Conservation (phyloP, 1,140 invertebrate genomes). For the Pseudomyrmex concolor region DNA sequence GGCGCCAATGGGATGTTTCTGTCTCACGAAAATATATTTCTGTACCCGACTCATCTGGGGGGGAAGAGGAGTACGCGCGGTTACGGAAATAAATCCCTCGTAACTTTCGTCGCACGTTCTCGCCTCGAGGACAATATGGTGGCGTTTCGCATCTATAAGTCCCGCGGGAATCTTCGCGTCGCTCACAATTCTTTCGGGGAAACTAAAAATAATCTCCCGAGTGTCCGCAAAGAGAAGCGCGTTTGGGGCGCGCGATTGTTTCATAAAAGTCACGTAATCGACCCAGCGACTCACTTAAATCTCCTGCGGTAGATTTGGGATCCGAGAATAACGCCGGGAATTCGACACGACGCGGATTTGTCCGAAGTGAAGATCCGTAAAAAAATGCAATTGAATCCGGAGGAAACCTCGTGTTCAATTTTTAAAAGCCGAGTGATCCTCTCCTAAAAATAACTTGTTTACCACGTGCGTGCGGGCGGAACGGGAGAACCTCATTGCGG, state of each 20-base stretch:
- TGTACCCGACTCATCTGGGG: conserved; percentile 42
- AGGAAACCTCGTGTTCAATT: conserved; percentile 6
- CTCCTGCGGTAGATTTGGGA: background rate
- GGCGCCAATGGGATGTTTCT: conserved; percentile 60
- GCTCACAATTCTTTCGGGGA: background rate
- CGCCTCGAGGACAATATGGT: conserved; percentile 9
- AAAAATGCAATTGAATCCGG: conserved; percentile 13
- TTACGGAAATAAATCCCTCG: conserved; percentile 57
- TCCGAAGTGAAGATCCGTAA: conserved; percentile 9
- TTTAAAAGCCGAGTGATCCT: background rate
- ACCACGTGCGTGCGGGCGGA: background rate
- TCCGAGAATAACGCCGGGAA: conserved; percentile 6
- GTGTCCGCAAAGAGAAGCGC: background rate
- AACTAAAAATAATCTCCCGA: conserved; percentile 34
- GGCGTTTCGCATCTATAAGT: conserved; percentile 15
- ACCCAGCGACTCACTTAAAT: background rate
- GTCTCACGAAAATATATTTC: conserved; percentile 67
- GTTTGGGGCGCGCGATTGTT: conserved; percentile 21
- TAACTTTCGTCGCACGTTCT: conserved; percentile 7
- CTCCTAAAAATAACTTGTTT: conserved; percentile 45
- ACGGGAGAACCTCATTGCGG: background rate
- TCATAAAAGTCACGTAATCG: conserved; percentile 35
- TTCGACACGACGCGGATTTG: background rate
- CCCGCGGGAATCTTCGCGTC: no score
- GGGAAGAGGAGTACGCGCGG: conserved; percentile 24